A percentile compares a stretch with the other conserved stretches of the same genome.
These are phyloP conservation scores for Heliconius erato DNA, from an alignment of 2,888 invertebrate genomes.

Conservation along the genomic window DNA sequence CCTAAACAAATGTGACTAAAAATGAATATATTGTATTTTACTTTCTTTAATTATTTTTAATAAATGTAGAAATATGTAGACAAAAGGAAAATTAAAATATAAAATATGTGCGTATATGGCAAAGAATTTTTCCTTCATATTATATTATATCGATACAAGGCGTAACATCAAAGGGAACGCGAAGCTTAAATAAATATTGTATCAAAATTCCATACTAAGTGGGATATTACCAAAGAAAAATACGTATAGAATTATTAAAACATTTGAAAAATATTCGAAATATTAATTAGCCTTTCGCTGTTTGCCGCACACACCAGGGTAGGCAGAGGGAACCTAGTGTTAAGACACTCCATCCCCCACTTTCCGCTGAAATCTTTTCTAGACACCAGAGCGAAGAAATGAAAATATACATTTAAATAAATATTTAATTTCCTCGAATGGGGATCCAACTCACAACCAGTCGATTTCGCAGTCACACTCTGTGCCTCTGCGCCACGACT, in stretches of 20 bases:
- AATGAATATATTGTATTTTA: background rate
- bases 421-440: too few species aligned
- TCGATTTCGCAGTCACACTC: too few species aligned
- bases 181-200: background rate
- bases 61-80: background rate
- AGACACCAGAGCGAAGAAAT: too few species aligned
- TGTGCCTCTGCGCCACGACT: too few species aligned
- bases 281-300: too few species aligned
- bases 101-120: background rate
- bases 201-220: background rate
- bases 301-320: too few species aligned
- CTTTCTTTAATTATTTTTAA: background rate
- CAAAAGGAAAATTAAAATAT: slow-evolving; percentile 4
- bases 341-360: too few species aligned
- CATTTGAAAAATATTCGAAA: background rate
- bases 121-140: background rate
- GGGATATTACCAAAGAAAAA: background rate
- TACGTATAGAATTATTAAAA: background rate
- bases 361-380: too few species aligned
- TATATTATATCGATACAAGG: slow-evolving; percentile 8
- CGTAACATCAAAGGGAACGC: background rate
- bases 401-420: too few species aligned
- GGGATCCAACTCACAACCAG: too few species aligned
- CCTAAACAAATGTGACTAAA: background rate
- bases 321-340: too few species aligned